Evolutionary conservation across 2,113 vertebrate species (phyloP), one percentile per base, ranked within the genome.

Genomic region (Campylomormyrus tamandua): DNA sequence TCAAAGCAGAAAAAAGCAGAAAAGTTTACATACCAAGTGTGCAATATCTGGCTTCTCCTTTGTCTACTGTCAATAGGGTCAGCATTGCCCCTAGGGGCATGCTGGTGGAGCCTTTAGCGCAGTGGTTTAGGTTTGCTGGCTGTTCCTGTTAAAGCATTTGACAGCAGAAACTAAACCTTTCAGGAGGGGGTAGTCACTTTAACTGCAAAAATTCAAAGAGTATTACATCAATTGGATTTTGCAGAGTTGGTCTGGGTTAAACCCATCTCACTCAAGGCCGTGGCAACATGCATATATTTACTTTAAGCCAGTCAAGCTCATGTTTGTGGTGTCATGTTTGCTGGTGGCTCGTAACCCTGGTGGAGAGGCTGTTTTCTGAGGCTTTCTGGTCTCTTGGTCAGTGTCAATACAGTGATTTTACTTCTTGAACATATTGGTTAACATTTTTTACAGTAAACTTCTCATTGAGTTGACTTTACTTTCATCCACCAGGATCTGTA

Each of bases 211-310:
- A 95, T 94, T 95, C 94, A 95, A 94, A 96, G 91, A 94, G 93
- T 96, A 96, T 96, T 96, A 96, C 95, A 94, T 94, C 94, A 95
- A 96, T 96, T 96, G 96, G 95, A 96, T 97, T 97, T 94, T 95
- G 94, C 93, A 53, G 93, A 95, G 94, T 97, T 96, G 96, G 93
- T 96, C 94, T 95, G 95, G 95, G 95, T 97, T 96, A 96, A 97
- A 96, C 95, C 96, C 95, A 95, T 96, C 97, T 96, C 94, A 94
- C 94, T 95, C 94, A 92, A 92, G 96, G 97, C 94, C 95, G 92
- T 95, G 95, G 92, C 95, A 95, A 95, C 96, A 93, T 94, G 94
- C 95, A n/a, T 87, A 95, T 95, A 93, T 93, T 92, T 83, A 7
- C 93, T 92, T 91, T 93, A 94, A 94, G 94, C 94, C 93, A 95